Base-by-base conservation (phyloP, 1,140 invertebrate genomes). In the Cecropterus lyciades region DNA sequence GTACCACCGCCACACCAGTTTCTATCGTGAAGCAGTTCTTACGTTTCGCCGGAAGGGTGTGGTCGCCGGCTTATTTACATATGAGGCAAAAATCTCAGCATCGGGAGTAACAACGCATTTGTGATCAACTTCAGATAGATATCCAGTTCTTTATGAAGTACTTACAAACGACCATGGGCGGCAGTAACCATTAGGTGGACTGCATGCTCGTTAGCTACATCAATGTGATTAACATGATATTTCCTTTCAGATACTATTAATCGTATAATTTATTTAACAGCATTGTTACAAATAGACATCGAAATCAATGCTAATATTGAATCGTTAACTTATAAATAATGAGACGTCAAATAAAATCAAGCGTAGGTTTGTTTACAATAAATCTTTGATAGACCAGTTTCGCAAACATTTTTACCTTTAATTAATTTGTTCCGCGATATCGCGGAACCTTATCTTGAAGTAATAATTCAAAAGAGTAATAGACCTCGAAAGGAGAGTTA, bases 361-460 rank as follows among this genome's bases (percentile, higher is more conserved):
- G 52, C 52, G 52, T 55, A 40, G 52, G 52, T 55, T 40, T 55
- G 13, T 10, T 17, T n/a, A n/a, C 51, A 53, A 53, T 53, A 53
- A 37, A 53, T 53, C 51, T 53, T 52, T 15, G 51, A 53, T 53
- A 37, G 51, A 37, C 8, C 51, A 53, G 51, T 33, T 30, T 16
- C 14, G 30, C 51, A 53, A 48, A 17, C 14, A 24, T 53, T 53
- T 53, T 53, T 37, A 53, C 15, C 8, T 3, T 53, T 53, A 53
- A 53, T 53, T 53, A 53, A 53, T 37, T 37, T 53, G 51, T 15
- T 53, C 9, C 10, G 27, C 51, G 30, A n/a, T 53, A 53, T 53
- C 51, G 37, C 1, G 11, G 7, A 14, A 11, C 9, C n/a, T 53
- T 53, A 53, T 53, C 51, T 16, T 53, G 14, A 13, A 30, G 51